Base-by-base conservation (phyloP, 2,888 invertebrate genomes). In the Psylliodes chrysocephalus region DNA sequence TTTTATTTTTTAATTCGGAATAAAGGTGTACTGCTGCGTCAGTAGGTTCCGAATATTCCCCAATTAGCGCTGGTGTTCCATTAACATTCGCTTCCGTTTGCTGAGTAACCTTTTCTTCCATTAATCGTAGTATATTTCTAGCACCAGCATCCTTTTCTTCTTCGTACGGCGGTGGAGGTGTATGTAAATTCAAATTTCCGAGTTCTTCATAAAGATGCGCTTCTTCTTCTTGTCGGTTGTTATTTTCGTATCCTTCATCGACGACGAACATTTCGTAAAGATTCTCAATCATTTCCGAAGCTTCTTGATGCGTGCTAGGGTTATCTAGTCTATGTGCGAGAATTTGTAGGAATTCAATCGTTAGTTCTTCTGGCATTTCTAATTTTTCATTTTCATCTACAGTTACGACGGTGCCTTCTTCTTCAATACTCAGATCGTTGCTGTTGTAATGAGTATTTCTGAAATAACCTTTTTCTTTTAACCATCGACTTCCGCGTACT, bases 211-310 rank as follows among this genome's bases (percentile, higher is more conserved):
- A 83, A 22, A 83, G 68, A 70, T 83, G 82, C 40, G 79, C 78
- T 66, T 82, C 82, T 67, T 82, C 82, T 8, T 82, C 80, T 73
- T 80, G 79, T 67, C 83, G 78, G 66, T 84, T 83, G 64, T 85
- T 83, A 69, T 86, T 86, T 63, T 84, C 84, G 71, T 87, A 88
- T 67, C 85, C 88, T 72, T 90, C 90, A 74, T 90, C 90, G 1
- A 90, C 87, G 77, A 91, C 90, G 49, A 91, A 90, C 54, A 90
- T 85, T 78, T 91, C 91, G 74, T 91, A 91, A 4, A 91, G 82
- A 73, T 90, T 89, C 76, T 92, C 91, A 64, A 92, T 92, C 84
- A 90, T 90, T 79, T 91, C 91, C 35, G 90, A 84, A 1, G 92
- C 91, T 76, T 91, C 90, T 56, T 88, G 87, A 71, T 90, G 91